phyloP scores from a whole-genome alignment of 2,888 invertebrate species.

The Hydraecia micacea region DNA sequence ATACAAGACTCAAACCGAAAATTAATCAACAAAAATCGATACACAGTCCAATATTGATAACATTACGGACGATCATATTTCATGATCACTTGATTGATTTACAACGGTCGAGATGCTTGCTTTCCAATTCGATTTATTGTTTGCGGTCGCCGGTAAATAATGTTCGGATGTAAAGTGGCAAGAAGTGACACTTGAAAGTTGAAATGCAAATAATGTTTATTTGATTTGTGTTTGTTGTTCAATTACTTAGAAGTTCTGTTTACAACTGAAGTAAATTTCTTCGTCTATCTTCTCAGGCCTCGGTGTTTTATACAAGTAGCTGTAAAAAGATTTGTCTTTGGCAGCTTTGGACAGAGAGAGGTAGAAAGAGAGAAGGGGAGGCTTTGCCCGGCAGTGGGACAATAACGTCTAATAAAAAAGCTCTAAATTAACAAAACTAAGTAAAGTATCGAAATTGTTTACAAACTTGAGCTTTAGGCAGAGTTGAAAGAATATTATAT shows the following conservation, averaged over 20 bases:
- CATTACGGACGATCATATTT: constrained; percentile 83
- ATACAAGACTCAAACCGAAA: constrained; percentile 66
- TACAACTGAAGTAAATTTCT: not conserved
- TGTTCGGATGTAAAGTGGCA: constrained; percentile 65
- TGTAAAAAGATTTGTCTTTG: not conserved
- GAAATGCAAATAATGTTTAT: constrained; percentile 31
- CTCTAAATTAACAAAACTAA: not conserved
- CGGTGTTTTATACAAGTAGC: not conserved
- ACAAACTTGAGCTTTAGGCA: not conserved
- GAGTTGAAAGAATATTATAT: not conserved
- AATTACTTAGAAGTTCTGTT: not conserved
- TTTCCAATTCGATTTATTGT: constrained; percentile 86
- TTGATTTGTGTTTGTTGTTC: constrained; percentile 19
- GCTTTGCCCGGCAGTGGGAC: not conserved
- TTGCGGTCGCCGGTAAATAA: constrained; percentile 75
- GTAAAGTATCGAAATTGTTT: not conserved
- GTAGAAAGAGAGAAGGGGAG: not conserved
- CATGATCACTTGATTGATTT: constrained; percentile 84
- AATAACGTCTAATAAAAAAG: not conserved
- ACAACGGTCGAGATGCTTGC: constrained; percentile 79
- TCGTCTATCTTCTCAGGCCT: not conserved
- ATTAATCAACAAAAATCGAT: constrained; percentile 77
- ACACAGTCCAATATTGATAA: constrained; percentile 77
- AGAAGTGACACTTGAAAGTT: constrained; percentile 62
- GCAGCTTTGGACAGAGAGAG: not conserved